A percentile compares a stretch with the other conserved stretches of the same genome.
phyloP scores from a whole-genome alignment of 2,888 invertebrate species.

The Sinelater perroti region DNA sequence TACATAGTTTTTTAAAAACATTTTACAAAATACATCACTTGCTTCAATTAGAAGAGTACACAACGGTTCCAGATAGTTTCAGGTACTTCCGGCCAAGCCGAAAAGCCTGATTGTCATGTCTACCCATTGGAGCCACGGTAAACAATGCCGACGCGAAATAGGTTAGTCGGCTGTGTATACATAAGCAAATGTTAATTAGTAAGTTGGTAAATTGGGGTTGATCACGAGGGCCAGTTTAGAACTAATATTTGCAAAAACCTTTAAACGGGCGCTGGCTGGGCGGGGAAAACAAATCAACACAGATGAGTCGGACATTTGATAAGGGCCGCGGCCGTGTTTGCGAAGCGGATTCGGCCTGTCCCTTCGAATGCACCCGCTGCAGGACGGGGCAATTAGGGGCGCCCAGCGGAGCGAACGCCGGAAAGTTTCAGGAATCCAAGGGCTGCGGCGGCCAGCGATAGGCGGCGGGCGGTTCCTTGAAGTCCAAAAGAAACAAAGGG shows the following conservation, averaged over 20 bases:
- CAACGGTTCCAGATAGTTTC: too few species aligned
- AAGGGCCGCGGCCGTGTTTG: conserved; percentile 26
- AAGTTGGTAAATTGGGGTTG: conserved; percentile 28
- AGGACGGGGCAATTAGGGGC: conserved; percentile 42
- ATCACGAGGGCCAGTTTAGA: conserved; percentile 35
- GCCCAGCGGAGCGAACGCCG: conserved; percentile 30
- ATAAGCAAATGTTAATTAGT: conserved; percentile 27
- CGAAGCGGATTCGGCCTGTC: conserved; percentile 20
- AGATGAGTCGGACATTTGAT: conserved; percentile 30
- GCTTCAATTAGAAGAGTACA: too few species aligned
- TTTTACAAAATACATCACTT: too few species aligned
- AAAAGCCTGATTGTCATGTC: too few species aligned
- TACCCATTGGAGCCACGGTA: too few species aligned
- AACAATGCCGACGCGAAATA: conserved; percentile 17
- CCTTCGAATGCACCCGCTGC: conserved; percentile 32
- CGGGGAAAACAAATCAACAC: conserved; percentile 33
- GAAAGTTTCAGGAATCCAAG: conserved; percentile 40
- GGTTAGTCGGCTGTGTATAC: conserved; percentile 20
- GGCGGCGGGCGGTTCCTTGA: too few species aligned
- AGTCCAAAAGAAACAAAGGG: conserved; percentile 51
- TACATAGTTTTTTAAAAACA: too few species aligned
- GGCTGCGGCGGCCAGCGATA: too few species aligned
- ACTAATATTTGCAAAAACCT: conserved; percentile 42
- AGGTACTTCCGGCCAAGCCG: too few species aligned
- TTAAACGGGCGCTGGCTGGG: conserved; percentile 23